Conservation (phyloP, 2,797 vertebrate species). For the Enteromius radiatus region DNA sequence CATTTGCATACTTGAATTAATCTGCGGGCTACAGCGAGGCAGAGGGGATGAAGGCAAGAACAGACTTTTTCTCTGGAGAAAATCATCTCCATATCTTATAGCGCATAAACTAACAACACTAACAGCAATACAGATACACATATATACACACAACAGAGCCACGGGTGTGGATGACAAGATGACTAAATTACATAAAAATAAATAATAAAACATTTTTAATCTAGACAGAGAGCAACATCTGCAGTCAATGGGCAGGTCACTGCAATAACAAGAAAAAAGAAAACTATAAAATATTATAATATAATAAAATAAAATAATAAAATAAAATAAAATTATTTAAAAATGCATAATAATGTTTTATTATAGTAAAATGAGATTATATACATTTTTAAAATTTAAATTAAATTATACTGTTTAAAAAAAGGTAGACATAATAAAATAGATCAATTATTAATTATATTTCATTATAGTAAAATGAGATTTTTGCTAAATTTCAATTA, state of each 20-base stretch:
- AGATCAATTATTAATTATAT: not conserved
- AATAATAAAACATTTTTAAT: too few species aligned
- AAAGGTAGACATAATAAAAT: not conserved
- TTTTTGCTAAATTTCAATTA: too few species aligned
- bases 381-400: not conserved
- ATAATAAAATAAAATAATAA: not conserved
- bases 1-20: slow-evolving; percentile 86
- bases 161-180: not conserved
- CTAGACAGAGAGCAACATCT: not conserved
- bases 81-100: not conserved
- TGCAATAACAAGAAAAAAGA: not conserved
- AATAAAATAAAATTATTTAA: too few species aligned
- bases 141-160: too few species aligned
- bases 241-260: not conserved
- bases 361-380: too few species aligned
- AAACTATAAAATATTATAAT: too few species aligned
- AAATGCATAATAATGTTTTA: too few species aligned
- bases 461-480: not conserved
- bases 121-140: not conserved
- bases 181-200: not conserved
- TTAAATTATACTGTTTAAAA: not conserved
- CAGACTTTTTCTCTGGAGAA: slow-evolving; percentile 31
- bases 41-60: slow-evolving; percentile 77
- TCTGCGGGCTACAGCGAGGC: slow-evolving; percentile 70
- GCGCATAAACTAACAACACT: not conserved